A percentile compares a stretch with the other conserved stretches of the same genome.
These are phyloP conservation scores for Eretmocerus hayati DNA, from an alignment of 2,888 invertebrate genomes.

Conservation along the genomic window DNA sequence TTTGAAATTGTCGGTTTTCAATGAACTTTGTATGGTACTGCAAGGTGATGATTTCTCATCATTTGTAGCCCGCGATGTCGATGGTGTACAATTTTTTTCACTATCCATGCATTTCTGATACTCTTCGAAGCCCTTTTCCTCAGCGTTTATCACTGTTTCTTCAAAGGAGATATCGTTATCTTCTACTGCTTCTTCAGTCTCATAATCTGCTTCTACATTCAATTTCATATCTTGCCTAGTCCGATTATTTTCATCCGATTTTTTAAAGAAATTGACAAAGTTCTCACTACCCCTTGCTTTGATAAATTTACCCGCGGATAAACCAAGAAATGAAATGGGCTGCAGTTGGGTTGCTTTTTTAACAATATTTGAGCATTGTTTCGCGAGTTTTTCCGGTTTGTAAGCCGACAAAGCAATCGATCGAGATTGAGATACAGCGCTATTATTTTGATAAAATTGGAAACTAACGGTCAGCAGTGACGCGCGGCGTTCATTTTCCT, in stretches of 20 bases:
- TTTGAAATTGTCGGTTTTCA: constrained; percentile 32
- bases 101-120: not conserved
- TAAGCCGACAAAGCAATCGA: constrained; percentile 56
- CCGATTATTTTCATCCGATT: not conserved
- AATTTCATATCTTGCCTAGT: not conserved
- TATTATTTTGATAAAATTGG: constrained; percentile 35
- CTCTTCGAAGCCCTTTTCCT: not conserved
- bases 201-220: not conserved
- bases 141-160: not conserved
- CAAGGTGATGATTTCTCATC: constrained; percentile 18
- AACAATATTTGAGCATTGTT: constrained; percentile 61
- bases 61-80: not conserved
- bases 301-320: constrained; percentile 50
- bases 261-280: constrained; percentile 40
- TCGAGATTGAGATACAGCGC: constrained; percentile 51
- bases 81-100: not conserved
- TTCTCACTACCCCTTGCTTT: constrained; percentile 33
- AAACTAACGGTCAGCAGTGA: constrained; percentile 72
- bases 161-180: not conserved
- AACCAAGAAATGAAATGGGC: constrained; percentile 48
- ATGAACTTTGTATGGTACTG: constrained; percentile 13
- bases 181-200: not conserved
- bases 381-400: constrained; percentile 60
- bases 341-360: constrained; percentile 53
- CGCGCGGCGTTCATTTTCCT: constrained; percentile 75